A percentile compares a stretch with the other conserved stretches of the same genome.
These are phyloP conservation scores for Hermodice carunculata DNA, from an alignment of 2,888 invertebrate species.

Conservation along the genomic window DNA sequence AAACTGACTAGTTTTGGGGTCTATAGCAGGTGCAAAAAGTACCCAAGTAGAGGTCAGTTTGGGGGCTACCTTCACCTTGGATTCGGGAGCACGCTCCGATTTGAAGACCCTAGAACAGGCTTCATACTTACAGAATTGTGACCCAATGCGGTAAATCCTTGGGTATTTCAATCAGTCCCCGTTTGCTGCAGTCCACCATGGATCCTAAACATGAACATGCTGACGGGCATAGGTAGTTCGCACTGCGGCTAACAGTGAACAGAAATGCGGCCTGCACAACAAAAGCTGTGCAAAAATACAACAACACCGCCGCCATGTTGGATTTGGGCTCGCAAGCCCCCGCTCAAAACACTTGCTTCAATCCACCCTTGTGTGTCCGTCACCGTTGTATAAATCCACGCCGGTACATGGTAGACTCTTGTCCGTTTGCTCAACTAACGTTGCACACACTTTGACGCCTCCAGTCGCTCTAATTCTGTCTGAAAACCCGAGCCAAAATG, in stretches of 20 bases:
- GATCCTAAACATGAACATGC: constrained; percentile 81
- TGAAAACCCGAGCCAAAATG: too few relatives aligned
- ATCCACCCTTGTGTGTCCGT: too few relatives aligned
- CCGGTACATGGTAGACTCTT: too few relatives aligned
- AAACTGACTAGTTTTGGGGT: too few relatives aligned
- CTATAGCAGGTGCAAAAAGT: too few relatives aligned
- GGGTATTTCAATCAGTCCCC: constrained; percentile 80
- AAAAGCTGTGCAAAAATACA: constrained; percentile 12
- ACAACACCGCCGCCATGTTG: constrained; percentile 25
- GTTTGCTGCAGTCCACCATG: constrained; percentile 82
- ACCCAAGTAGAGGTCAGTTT: background rate
- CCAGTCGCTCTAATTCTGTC: too few relatives aligned
- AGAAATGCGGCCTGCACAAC: constrained; percentile 13
- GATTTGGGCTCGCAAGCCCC: background rate
- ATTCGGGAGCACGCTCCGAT: background rate
- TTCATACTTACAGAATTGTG: constrained; percentile 80
- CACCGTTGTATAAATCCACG: too few relatives aligned
- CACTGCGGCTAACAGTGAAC: background rate
- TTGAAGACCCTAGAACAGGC: too few relatives aligned
- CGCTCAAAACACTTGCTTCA: too few relatives aligned
- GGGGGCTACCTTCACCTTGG: background rate
- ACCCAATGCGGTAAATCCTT: constrained; percentile 82
- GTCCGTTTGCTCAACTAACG: too few relatives aligned
- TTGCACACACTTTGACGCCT: too few relatives aligned
- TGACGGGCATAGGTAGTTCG: constrained; percentile 74